Evolutionary conservation across 2,797 vertebrate species (phyloP).

Genomic region (Chromobotia macracanthus): DNA sequence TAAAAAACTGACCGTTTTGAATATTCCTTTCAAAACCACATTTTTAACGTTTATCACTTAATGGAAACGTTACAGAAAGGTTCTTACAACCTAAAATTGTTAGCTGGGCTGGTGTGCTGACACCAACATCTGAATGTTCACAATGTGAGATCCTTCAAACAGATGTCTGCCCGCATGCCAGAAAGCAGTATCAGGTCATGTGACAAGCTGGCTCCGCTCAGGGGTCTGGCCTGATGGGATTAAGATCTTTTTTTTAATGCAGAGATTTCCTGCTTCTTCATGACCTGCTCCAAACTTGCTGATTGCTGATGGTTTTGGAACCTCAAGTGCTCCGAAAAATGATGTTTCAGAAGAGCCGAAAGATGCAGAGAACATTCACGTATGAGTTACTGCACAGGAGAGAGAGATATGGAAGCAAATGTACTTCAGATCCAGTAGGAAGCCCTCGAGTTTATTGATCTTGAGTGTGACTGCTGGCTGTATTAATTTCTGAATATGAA

Average conservation of each 20-base stretch:
- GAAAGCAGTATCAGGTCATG: slow-evolving; percentile 37
- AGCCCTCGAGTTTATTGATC: neutral
- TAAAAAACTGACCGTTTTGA: no score
- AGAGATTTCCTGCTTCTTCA: slow-evolving; percentile 45
- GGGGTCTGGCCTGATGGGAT: slow-evolving; percentile 38
- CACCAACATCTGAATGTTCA: slow-evolving; percentile 9
- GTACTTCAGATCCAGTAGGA: slow-evolving; percentile 24
- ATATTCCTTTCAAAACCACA: no score
- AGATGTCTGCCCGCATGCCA: neutral
- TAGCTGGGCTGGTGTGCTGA: neutral
- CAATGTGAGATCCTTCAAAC: slow-evolving; percentile 16
- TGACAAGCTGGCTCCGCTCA: slow-evolving; percentile 27
- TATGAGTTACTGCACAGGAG: slow-evolving; percentile 22
- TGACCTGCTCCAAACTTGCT: slow-evolving; percentile 40
- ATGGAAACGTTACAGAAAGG: no score
- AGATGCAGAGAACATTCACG: slow-evolving; percentile 7
- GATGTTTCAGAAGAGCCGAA: slow-evolving; percentile 41
- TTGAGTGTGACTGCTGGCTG: slow-evolving; percentile 13
- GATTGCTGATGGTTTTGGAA: slow-evolving; percentile 42
- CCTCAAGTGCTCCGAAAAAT: slow-evolving; percentile 40
- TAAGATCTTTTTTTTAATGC: slow-evolving; percentile 51
- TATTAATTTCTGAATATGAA: slow-evolving; percentile 19
- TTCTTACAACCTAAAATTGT: no score
- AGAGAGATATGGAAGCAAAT: slow-evolving; percentile 19
- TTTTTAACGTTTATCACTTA: no score